phyloP scores from a whole-genome alignment of 1,140 invertebrate genomes.

The Drosophila equinoxialis region DNA sequence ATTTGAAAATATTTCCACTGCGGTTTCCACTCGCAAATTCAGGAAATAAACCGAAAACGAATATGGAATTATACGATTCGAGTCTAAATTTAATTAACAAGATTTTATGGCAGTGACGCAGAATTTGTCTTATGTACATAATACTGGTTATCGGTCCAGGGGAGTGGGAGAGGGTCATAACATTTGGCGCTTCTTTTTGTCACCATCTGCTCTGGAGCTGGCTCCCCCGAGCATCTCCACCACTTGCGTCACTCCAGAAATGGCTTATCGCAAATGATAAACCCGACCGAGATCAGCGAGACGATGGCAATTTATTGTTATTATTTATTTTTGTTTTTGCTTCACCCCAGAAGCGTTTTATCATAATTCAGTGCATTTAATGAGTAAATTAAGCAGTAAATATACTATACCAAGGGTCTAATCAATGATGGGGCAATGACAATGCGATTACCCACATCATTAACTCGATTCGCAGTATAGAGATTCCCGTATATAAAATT shows the following conservation, averaged over 20 bases:
- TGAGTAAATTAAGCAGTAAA: slow-evolving; percentile 41
- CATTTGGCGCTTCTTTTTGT: slow-evolving; percentile 17
- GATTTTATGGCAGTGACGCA: slow-evolving; percentile 38
- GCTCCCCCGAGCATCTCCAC: not conserved
- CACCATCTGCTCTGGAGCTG: not conserved
- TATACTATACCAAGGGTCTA: slow-evolving; percentile 3
- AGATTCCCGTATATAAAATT: slow-evolving; percentile 29
- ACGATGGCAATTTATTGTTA: slow-evolving; percentile 23
- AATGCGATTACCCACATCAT: not conserved
- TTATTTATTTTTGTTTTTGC: not conserved
- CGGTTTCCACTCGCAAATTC: not conserved
- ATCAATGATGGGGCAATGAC: slow-evolving; percentile 3
- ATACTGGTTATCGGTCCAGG: slow-evolving; percentile 32
- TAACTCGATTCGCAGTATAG: slow-evolving; percentile 36
- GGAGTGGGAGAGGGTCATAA: slow-evolving; percentile 16
- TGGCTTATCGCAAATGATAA: slow-evolving; percentile 34
- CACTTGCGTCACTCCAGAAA: slow-evolving; percentile 21
- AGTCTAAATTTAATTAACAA: slow-evolving; percentile 48
- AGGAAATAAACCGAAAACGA: slow-evolving; percentile 29
- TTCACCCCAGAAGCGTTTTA: slow-evolving; percentile 34
- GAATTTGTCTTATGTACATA: slow-evolving; percentile 11
- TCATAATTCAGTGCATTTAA: slow-evolving; percentile 36
- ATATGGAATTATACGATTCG: slow-evolving; percentile 24
- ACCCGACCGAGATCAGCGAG: not conserved
- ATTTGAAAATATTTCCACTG: not conserved